Base-by-base conservation (phyloP, 2,113 vertebrate species). In the Marmota monax region DNA sequence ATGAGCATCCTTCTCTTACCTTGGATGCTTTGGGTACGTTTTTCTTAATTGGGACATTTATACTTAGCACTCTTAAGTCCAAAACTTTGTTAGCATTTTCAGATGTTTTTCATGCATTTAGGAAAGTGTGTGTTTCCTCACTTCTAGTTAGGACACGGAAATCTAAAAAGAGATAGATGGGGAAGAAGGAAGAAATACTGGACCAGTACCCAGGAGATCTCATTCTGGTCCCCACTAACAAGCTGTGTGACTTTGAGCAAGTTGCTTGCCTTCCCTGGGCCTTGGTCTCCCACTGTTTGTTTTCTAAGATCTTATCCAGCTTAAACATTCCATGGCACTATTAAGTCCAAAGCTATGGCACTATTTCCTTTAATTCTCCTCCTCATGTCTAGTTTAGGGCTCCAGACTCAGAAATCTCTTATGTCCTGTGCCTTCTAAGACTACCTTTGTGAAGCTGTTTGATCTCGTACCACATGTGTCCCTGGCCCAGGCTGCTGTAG, bases 11-110 rank as follows among this genome's bases (percentile, higher is more conserved):
- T 48, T 45, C 84, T 90, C n/a, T 88, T 73, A 22, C 14, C 25
- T 53, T 65, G 90, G 78, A 39, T 74, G 32, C 14, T 95, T 51
- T 80, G 34, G 67, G 14, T 29, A 74, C 61, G 67, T 84, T 61
- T 7, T 45, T 20, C 34, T 88, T 72, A 56, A 27, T 11, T 77
- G 72, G 37, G 58, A 65, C 5, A 18, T 42, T 82, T 51, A 67
- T 63, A 37, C 39, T 27, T 2, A 53, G 73, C n/a, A 45, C 12
- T 72, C n/a, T 27, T 10, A 69, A 18, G 18, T 56, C 16, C 32
- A 51, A 25, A 67, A 27, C 27, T 86, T 73, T 37, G 74, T 74
- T 61, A 39, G 37, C 27, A 39, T 53, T 78, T 96, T 65, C 42
- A 96, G 51, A 45, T 45, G 53, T 9, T 51, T 87, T 53, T 48